Evolutionary conservation across 2,113 vertebrate species (phyloP).

Genomic region (Callorhinus ursinus): DNA sequence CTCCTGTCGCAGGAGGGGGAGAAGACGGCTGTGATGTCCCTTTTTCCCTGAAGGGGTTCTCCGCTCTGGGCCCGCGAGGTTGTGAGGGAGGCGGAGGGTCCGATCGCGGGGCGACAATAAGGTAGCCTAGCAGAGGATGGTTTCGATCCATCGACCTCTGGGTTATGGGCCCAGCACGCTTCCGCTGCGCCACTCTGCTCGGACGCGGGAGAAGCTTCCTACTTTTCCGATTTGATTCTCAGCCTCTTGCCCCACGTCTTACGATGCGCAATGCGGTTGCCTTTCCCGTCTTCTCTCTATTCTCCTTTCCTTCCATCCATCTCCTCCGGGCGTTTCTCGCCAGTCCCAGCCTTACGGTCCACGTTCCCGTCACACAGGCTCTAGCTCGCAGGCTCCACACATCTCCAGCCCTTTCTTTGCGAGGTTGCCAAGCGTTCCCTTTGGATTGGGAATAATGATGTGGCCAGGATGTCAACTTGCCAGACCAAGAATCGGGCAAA

Average conservation of each 20-base stretch:
- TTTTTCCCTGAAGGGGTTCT: too few species aligned
- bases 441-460: neutral
- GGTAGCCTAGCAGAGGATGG: neutral
- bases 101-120: neutral
- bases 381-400: too few species aligned
- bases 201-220: accelerated
- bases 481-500: neutral
- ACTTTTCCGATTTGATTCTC: accelerated
- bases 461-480: neutral
- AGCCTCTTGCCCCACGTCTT: accelerated
- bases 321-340: neutral
- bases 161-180: slow-evolving; percentile 55
- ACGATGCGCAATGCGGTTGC: accelerated
- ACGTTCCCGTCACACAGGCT: neutral
- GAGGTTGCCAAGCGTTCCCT: too few species aligned
- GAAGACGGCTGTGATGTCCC: neutral
- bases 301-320: neutral
- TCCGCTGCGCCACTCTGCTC: slow-evolving; percentile 45
- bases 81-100: neutral
- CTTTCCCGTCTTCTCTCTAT: neutral
- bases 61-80: too few species aligned
- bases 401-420: neutral
- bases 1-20: too few species aligned
- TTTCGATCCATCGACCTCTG: neutral
- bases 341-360: too few species aligned